Conservation (phyloP, 2,113 vertebrate genomes). For the Scortum barcoo region DNA sequence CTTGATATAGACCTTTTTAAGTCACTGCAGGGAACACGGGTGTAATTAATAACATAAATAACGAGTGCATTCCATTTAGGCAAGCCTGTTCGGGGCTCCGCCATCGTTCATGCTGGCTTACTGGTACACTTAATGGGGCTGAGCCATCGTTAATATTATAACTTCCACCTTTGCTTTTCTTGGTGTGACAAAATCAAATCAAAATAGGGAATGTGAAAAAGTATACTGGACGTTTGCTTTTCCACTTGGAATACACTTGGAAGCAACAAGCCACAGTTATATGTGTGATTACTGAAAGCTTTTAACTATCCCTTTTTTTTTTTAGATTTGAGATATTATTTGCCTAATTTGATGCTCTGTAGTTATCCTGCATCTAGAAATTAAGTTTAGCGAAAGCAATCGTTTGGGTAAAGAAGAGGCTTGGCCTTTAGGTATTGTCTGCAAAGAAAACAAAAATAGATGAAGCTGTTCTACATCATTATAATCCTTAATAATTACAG, state of each 20-base stretch:
- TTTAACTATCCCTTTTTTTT: neutral
- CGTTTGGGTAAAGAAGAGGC: neutral
- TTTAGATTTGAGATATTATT: neutral
- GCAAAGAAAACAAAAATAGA: neutral
- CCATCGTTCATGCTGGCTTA: neutral
- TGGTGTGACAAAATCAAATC: neutral
- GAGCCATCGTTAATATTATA: conserved; percentile 10
- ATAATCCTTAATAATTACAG: neutral
- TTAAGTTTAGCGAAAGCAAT: neutral
- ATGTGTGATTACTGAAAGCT: neutral
- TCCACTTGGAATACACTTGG: neutral
- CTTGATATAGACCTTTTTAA: neutral
- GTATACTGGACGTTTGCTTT: neutral
- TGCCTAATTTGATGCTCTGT: neutral
- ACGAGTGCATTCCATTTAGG: neutral
- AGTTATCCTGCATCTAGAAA: neutral
- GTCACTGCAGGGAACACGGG: neutral
- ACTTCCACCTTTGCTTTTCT: neutral
- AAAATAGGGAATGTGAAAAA: neutral
- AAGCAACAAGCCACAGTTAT: neutral
- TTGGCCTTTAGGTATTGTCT: neutral
- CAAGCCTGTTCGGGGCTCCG: neutral
- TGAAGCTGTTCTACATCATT: no score
- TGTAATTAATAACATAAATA: neutral
- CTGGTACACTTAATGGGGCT: neutral